A percentile compares a stretch with the other conserved stretches of the same genome.
Evolutionary conservation across 2,888 invertebrate species (phyloP).

Genomic region (Creontiades dilutus): DNA sequence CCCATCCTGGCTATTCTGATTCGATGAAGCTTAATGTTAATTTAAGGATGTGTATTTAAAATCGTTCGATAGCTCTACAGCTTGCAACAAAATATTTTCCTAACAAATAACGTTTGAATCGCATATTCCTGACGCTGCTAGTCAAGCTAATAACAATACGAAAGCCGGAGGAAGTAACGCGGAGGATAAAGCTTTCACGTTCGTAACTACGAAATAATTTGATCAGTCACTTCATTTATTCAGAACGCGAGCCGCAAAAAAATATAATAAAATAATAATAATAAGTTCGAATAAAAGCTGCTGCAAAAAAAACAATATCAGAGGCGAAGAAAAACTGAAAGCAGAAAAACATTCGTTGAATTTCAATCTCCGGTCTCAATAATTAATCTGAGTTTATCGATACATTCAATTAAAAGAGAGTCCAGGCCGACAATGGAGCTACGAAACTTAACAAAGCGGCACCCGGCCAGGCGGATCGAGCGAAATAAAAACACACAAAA

Average conservation of each 20-base stretch:
- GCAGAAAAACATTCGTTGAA: background rate
- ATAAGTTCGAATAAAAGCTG: background rate
- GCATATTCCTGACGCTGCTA: too few relatives aligned
- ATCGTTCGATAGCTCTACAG: too few relatives aligned
- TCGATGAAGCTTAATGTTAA: too few relatives aligned
- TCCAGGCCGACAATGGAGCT: background rate
- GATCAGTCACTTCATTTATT: background rate
- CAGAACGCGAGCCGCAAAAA: background rate
- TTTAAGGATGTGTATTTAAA: too few relatives aligned
- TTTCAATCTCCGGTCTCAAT: background rate
- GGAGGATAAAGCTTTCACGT: background rate
- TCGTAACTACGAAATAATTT: background rate
- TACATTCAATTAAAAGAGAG: conserved; percentile 2
- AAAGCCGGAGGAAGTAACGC: background rate
- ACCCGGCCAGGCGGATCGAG: background rate
- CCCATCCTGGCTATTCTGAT: too few relatives aligned
- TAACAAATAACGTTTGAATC: too few relatives aligned
- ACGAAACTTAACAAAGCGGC: background rate
- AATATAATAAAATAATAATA: background rate
- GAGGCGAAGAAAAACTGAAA: background rate
- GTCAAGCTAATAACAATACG: too few relatives aligned
- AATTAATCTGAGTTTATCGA: conserved; percentile 24
- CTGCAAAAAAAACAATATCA: background rate
- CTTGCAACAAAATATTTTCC: too few relatives aligned
- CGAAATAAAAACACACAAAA: too few relatives aligned